phyloP scores from a whole-genome alignment of 1,140 invertebrate genomes.

The Harlomillsia oculata region DNA sequence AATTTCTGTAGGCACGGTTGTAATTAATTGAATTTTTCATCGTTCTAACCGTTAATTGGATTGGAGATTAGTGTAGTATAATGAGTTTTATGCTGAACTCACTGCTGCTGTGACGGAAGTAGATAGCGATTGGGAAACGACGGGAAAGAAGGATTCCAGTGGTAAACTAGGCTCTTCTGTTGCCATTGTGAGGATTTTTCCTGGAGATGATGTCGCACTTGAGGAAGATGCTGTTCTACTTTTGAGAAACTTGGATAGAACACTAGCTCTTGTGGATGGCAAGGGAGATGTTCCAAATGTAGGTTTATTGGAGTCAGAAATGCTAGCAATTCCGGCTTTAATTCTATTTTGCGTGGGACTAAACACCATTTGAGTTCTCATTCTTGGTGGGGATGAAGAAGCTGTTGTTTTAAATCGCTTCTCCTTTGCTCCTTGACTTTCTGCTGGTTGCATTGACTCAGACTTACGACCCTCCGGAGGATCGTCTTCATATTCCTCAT shows the following conservation, averaged over 20 bases:
- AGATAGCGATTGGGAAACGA: slow-evolving; percentile 18
- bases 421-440: not conserved
- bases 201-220: too few species aligned
- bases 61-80: too few species aligned
- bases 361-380: not conserved
- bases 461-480: not conserved
- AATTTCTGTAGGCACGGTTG: too few species aligned
- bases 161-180: slow-evolving; percentile 32
- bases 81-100: too few species aligned
- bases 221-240: too few species aligned
- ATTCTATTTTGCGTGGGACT: not conserved
- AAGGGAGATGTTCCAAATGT: too few species aligned
- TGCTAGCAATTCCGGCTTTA: not conserved
- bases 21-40: too few species aligned
- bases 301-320: too few species aligned
- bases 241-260: too few species aligned
- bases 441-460: not conserved
- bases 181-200: slow-evolving; percentile 30
- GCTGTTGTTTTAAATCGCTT: not conserved
- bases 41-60: too few species aligned
- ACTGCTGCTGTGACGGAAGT: too few species aligned
- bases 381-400: not conserved
- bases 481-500: not conserved
- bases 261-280: not conserved
- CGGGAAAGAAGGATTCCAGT: slow-evolving; percentile 25